Evolutionary conservation across 1,140 invertebrate genomes (phyloP), one percentile per base, ranked within the genome.

Genomic region (Laodelphax striatellus): DNA sequence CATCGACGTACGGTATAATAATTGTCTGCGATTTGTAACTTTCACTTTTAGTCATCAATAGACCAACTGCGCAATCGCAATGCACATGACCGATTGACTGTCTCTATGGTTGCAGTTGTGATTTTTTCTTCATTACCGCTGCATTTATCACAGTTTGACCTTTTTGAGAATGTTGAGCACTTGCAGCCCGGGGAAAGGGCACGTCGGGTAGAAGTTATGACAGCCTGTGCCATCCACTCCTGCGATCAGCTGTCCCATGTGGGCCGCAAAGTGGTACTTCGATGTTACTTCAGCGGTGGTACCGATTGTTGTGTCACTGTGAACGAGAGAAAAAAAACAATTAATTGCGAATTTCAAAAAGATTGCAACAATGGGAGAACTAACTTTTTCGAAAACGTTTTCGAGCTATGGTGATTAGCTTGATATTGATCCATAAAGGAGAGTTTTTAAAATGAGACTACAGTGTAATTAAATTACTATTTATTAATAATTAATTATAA

Each of bases 211-310:
- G 72, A 86, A 85, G 67, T 84, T 82, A 68, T 86, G 81, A 65
- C 84, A 86, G 52, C 83, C 83, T 64, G 82, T 80, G 65, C 82
- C 82, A 66, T 86, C 83, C 10, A 85, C 72, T 11, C 82, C 84
- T 34, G 82, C 75, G 43, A 89, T 82, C 50, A 89, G 71, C 72
- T 88, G 86, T 57, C 87, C 87, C 86, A 89, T 89, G 69, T 89
- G 87, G 6, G 86, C 86, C 0, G 86, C 86, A 70, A 87, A 89
- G 70, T 88, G 86, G 72, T 87, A 88, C 67, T 82, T 83, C 21
- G 86, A 87, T 0, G 85, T 79, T 22, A 84, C 75, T 72, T 81
- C 79, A 10, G 79, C 80, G 63, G 80, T 79, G 4, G 75, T 79
- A 43, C 74, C 76, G 54, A 82, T 71, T 59, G 78, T 82, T 13